Base-by-base conservation (phyloP, 2,797 vertebrate genomes). In the Microctenopoma stevenorrisi region DNA sequence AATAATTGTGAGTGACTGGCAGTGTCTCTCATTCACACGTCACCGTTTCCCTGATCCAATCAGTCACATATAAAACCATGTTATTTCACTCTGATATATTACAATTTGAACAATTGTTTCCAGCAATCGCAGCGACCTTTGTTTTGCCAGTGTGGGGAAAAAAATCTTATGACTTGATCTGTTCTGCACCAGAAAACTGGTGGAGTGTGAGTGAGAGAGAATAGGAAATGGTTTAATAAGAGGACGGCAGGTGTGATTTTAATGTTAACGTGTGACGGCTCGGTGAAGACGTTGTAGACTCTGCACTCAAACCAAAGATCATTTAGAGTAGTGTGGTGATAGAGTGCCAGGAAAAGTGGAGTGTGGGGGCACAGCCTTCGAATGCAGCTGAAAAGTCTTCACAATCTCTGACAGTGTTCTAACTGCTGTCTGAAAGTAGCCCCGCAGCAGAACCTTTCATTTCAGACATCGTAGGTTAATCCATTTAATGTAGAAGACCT, bases 401-500 rank as follows among this genome's bases (percentile, higher is more conserved):
- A 53, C 7, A 69, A n/a, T 37, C 61, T 68, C 60, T 64, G 67
- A 62, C 66, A 56, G 64, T 62, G 52, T 67, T 76, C 25, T 30
- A 5, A 25, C 70, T 70, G 51, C 65, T n/a, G 18, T 61, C 47
- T 86, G 78, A 44, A 84, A 81, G 22, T 62, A 77, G 54, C 73
- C 72, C 51, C 2, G 13, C 59, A 73, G 75, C 58, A 51, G 13
- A 71, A 84, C 78, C 79, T 78, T 84, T 73, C 51, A 67, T 47
- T 75, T 60, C 58, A 64, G 73, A 76, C 68, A 63, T 65, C 82
- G 68, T 55, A 53, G 78, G 71, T 86, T 79, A 82, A 87, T 72
- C 35, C 46, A 38, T 64, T 71, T 68, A 62, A 43, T 70, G 15
- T 68, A 16, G 25, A 38, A 54, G 67, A 48, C 68, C 35, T 68